Conservation (phyloP, 1,140 invertebrate species). For the Meloidogyne hapla region DNA sequence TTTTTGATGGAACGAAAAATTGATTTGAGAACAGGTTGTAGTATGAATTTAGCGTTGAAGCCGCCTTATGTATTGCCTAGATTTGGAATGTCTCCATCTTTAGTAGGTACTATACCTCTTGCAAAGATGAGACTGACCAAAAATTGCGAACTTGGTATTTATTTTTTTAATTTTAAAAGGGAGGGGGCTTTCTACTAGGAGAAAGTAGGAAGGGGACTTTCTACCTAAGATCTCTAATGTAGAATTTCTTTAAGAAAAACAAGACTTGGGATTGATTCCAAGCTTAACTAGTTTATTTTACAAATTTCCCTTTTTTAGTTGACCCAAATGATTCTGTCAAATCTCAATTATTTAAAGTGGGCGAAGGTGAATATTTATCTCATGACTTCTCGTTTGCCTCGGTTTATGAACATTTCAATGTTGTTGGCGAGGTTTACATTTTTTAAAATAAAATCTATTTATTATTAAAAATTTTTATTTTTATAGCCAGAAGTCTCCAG, state of each 20-base stretch:
- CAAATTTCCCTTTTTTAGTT: background rate
- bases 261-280: too few relatives aligned
- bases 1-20: constrained; percentile 22
- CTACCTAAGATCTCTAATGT: too few relatives aligned
- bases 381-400: constrained; percentile 30
- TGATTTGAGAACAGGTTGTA: background rate
- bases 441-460: background rate
- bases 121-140: background rate
- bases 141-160: constrained; percentile 10
- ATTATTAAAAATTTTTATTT: background rate
- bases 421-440: constrained; percentile 12
- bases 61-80: background rate
- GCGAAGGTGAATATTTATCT: background rate
- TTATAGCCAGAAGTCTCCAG: constrained; percentile 21
- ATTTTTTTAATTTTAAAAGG: background rate
- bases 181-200: too few relatives aligned
- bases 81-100: background rate
- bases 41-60: background rate
- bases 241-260: too few relatives aligned
- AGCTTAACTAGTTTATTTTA: too few relatives aligned
- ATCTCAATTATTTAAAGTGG: background rate
- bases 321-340: background rate
- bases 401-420: constrained; percentile 29
- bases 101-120: background rate
- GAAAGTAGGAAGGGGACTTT: too few relatives aligned